A percentile compares a stretch with the other conserved stretches of the same genome.
Conservation (phyloP, 2,113 vertebrate genomes). For the Abramis brama region DNA sequence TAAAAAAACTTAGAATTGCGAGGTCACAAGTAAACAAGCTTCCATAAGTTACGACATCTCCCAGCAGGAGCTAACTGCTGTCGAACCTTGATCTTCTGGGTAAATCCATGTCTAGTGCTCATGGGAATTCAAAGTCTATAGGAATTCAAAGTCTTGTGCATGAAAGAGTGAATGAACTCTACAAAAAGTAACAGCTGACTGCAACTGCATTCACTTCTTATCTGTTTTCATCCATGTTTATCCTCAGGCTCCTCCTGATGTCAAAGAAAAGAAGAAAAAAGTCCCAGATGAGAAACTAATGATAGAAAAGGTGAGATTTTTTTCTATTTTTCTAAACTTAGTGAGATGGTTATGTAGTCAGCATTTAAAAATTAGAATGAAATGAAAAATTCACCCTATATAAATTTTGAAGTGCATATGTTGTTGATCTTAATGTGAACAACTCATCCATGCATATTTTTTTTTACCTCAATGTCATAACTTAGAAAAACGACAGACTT, state of each 20-base stretch:
- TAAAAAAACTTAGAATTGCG: too few species aligned
- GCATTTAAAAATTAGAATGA: not conserved
- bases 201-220: not conserved
- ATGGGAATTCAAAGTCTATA: not conserved
- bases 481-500: not conserved
- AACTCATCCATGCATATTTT: not conserved
- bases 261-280: slow-evolving; percentile 66
- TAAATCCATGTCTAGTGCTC: not conserved
- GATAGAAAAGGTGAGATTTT: slow-evolving; percentile 85
- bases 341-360: too few species aligned
- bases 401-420: not conserved
- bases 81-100: not conserved
- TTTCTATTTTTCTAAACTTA: not conserved
- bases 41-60: not conserved
- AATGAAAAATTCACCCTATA: not conserved
- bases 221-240: not conserved
- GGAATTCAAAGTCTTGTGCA: not conserved
- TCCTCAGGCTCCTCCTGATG: slow-evolving; percentile 62
- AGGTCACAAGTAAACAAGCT: too few species aligned
- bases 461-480: not conserved
- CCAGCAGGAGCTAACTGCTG: not conserved
- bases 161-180: not conserved
- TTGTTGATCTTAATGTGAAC: not conserved
- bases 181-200: not conserved
- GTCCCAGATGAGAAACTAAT: slow-evolving; percentile 74